These are phyloP conservation scores for Nephrotoma appendiculata DNA, from an alignment of 2,888 invertebrate species.

Conservation along the genomic window DNA sequence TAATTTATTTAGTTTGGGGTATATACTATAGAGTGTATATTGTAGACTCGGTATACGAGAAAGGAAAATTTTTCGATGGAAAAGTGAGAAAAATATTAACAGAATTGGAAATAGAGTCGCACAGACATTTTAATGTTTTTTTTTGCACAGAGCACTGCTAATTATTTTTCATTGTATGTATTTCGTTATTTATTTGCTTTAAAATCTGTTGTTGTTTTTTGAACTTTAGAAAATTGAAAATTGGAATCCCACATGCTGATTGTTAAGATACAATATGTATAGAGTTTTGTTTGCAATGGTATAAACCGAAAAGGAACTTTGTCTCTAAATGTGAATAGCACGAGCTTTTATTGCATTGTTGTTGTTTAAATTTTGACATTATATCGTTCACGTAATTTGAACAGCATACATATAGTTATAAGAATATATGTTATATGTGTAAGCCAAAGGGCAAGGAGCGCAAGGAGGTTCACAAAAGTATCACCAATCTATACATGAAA, in stretches of 20 bases:
- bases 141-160: neutral
- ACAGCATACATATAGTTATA: neutral
- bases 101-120: neutral
- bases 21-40: neutral
- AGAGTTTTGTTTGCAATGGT: neutral
- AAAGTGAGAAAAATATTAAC: neutral
- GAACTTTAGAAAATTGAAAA: neutral
- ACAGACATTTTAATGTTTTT: neutral
- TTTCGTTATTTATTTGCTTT: neutral
- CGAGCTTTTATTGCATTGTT: neutral
- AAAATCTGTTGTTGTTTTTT: neutral
- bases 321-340: neutral
- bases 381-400: neutral
- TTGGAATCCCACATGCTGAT: neutral
- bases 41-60: neutral
- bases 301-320: neutral
- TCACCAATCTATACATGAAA: neutral
- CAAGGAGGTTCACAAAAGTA: neutral
- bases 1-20: neutral
- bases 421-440: neutral
- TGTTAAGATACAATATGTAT: neutral
- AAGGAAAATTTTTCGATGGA: neutral
- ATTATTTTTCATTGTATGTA: neutral
- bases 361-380: neutral
- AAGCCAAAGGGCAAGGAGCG: neutral